Evolutionary conservation across 2,113 vertebrate genomes (phyloP).

Genomic region (Misgurnus mizolepis): DNA sequence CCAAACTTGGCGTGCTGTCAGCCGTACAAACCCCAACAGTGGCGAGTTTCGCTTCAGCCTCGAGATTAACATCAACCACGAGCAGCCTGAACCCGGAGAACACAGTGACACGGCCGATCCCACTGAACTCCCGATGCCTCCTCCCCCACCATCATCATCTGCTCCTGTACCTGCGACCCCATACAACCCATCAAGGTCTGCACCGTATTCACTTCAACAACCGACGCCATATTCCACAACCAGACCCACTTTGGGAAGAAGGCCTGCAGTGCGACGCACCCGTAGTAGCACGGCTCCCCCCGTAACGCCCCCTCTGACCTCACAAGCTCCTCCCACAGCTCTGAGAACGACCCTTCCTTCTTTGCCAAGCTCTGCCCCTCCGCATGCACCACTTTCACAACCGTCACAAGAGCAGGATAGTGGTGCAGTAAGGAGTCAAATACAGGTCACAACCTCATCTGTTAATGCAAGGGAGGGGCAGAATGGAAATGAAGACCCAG

Average conservation of each 20-base stretch:
- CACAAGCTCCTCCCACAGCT: constrained; percentile 58
- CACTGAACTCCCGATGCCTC: constrained; percentile 59
- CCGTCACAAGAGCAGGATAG: constrained; percentile 63
- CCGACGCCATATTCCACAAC: constrained; percentile 64
- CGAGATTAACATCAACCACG: constrained; percentile 94
- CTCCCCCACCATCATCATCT: constrained; percentile 51
- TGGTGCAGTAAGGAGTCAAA: constrained; percentile 44
- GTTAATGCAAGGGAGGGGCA: constrained; percentile 67
- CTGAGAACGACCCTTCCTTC: constrained; percentile 65
- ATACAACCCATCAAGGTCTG: constrained; percentile 45
- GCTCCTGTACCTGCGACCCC: constrained; percentile 61
- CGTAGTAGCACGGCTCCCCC: constrained; percentile 75
- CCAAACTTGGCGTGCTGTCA: constrained; percentile 94
- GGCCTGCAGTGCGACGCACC: constrained; percentile 74
- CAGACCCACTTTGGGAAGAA: constrained; percentile 69
- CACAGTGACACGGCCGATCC: constrained; percentile 68
- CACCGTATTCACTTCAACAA: constrained; percentile 57
- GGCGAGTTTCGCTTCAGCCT: constrained; percentile 94
- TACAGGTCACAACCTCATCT: constrained; percentile 58
- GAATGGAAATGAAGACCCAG: constrained; percentile 55
- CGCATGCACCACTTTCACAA: constrained; percentile 55
- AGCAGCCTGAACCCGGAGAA: constrained; percentile 80
- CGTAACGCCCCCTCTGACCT: constrained; percentile 62
- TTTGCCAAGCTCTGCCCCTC: constrained; percentile 51
- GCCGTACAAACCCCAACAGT: constrained; percentile 90